Base-by-base conservation (phyloP, 2,888 invertebrate genomes). In the Diogma glabrata region DNA sequence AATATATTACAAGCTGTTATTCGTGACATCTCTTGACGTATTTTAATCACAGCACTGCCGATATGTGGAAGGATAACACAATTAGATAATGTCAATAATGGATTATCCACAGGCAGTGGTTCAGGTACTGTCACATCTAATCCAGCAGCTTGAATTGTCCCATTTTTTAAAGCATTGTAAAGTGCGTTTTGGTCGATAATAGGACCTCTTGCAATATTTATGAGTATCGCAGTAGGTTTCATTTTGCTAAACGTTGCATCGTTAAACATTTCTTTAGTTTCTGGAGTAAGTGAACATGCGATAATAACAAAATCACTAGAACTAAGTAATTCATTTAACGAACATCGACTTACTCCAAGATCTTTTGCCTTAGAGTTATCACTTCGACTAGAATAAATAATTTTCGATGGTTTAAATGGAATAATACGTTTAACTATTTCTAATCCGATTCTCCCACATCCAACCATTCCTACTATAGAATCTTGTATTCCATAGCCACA, bases 41-140 rank as follows among this genome's bases (percentile, higher is more conserved):
- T 82, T 65, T 85, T 82, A 50, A 79, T 76, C 1, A 87, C 81
- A 4, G 95, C 94, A 72, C 94, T 94, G 30, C 91, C 96, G 61
- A 97, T 90, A 65, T 97, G 96, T 2, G 96, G 96, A 48, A 94
- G 60, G 58, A 77, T 63, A 3, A 76, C 73, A 66, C 91, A 88
- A 67, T 95, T 95, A 36, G 79, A 72, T 20, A 93, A 65, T 53
- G 77, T 77, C 19, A 90, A 75, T 19, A 95, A 71, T 2, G 83
- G 82, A 69, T 78, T 82, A 58, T 88, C 79, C 5, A 84, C 63
- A 0, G 92, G 90, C 53, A 95, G 69, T 0, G 94, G 95, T 65
- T 95, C 95, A 0, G 93, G 93, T 2, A 83, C 83, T 54, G 86
- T 91, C 0, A 95, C 94, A 72, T 95, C 95, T 23, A 95, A 70